phyloP scores from a whole-genome alignment of 2,888 invertebrate species.

The Macaria liturata region DNA sequence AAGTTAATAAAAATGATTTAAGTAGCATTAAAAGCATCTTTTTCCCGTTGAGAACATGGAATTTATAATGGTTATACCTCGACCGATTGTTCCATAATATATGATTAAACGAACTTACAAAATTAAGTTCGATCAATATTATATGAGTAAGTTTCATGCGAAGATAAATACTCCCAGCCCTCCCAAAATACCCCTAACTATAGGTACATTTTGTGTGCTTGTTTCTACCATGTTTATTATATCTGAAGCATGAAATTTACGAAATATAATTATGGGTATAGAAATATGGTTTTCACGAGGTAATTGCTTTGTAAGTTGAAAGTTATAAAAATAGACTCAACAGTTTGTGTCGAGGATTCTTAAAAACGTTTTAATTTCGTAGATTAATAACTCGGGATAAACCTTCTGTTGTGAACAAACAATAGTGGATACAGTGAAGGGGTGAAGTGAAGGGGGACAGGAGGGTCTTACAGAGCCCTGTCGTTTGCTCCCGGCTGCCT shows the following conservation, averaged over 20 bases:
- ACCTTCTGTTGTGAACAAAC: slow-evolving; percentile 49
- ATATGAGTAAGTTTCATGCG: too few species aligned
- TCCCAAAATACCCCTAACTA: too few species aligned
- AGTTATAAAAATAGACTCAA: slow-evolving; percentile 37
- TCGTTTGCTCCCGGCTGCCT: too few species aligned
- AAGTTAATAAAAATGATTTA: slow-evolving; percentile 81
- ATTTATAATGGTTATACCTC: slow-evolving; percentile 73
- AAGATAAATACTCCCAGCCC: too few species aligned
- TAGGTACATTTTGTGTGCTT: too few species aligned
- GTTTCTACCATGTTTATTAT: too few species aligned
- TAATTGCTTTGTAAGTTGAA: slow-evolving; percentile 31
- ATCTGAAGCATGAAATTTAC: too few species aligned
- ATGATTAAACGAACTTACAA: too few species aligned
- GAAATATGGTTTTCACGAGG: slow-evolving; percentile 26
- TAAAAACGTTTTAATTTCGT: slow-evolving; percentile 48
- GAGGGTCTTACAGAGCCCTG: too few species aligned
- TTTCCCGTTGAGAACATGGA: slow-evolving; percentile 63
- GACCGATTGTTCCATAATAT: slow-evolving; percentile 61
- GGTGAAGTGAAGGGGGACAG: slow-evolving; percentile 36
- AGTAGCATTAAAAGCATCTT: slow-evolving; percentile 74
- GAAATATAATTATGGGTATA: slow-evolving; percentile 53
- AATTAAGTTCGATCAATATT: too few species aligned
- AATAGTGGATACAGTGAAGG: slow-evolving; percentile 47
- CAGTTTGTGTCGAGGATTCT: slow-evolving; percentile 35
- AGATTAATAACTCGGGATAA: slow-evolving; percentile 56